phyloP scores from a whole-genome alignment of 1,140 invertebrate genomes.

The Nasonia giraulti region DNA sequence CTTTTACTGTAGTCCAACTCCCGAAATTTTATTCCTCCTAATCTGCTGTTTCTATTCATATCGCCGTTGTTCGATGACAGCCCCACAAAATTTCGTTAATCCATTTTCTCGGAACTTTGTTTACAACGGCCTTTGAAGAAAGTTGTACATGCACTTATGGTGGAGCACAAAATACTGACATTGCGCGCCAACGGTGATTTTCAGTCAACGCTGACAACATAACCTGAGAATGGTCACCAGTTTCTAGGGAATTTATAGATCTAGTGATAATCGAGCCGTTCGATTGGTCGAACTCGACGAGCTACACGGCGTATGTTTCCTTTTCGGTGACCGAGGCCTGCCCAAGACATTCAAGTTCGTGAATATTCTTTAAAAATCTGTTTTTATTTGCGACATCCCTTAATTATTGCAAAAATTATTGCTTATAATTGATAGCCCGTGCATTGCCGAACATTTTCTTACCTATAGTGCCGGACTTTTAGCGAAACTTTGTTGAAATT shows the following conservation, averaged over 20 bases:
- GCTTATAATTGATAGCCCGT: background rate
- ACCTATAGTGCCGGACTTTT: constrained; percentile 24
- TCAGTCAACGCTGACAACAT: background rate
- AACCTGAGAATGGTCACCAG: background rate
- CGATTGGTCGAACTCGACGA: constrained; percentile 34
- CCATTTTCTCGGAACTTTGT: no score
- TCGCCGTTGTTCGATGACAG: constrained; percentile 10
- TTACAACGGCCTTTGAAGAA: no score
- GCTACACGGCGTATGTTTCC: constrained; percentile 37
- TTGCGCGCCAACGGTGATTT: constrained; percentile 22
- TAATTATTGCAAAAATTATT: constrained; percentile 13
- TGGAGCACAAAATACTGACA: background rate
- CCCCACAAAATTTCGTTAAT: no score
- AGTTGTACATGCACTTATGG: background rate
- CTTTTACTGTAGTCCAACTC: constrained; percentile 38
- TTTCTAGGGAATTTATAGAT: background rate
- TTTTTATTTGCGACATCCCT: constrained; percentile 28
- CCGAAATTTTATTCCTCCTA: constrained; percentile 43
- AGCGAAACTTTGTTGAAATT: constrained; percentile 1
- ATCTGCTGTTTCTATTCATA: constrained; percentile 44
- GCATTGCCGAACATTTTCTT: constrained; percentile 24
- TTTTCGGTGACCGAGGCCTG: constrained; percentile 29
- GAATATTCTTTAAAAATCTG: constrained; percentile 29
- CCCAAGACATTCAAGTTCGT: constrained; percentile 38
- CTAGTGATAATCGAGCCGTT: constrained; percentile 5